Evolutionary conservation across 1,140 invertebrate species (phyloP).

Genomic region (Psilanteris sp.): DNA sequence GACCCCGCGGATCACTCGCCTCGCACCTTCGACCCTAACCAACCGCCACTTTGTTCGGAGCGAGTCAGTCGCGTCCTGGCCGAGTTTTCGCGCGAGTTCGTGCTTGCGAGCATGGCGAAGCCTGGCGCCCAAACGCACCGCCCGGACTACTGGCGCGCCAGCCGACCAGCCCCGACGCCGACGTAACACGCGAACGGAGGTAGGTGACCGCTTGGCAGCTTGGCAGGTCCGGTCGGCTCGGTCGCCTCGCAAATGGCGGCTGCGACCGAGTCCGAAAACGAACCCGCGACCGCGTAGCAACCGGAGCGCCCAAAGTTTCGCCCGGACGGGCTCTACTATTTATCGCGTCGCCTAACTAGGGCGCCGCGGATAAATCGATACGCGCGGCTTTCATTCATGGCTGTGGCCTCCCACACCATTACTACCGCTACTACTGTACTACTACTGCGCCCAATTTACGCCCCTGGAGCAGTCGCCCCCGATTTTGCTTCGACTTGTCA

Average conservation of each 20-base stretch:
- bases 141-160: slow-evolving; percentile 1
- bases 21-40: slow-evolving; percentile 50
- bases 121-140: neutral
- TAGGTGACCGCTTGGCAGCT: no score
- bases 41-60: slow-evolving; percentile 49
- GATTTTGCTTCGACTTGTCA: no score
- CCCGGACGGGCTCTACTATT: slow-evolving; percentile 43
- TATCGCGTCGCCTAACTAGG: slow-evolving; percentile 70
- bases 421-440: slow-evolving; percentile 44
- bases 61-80: no score
- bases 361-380: slow-evolving; percentile 76
- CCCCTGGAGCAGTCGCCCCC: slow-evolving; percentile 10
- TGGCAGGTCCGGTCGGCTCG: no score
- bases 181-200: slow-evolving; percentile 69
- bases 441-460: slow-evolving; percentile 51
- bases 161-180: slow-evolving; percentile 8
- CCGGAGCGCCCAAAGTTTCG: no score
- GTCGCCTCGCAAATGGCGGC: no score
- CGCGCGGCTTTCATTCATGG: slow-evolving; percentile 76
- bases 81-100: slow-evolving; percentile 7
- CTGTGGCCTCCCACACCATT: slow-evolving; percentile 65
- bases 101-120: slow-evolving; percentile 32
- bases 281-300: no score
- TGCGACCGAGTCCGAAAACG: no score
- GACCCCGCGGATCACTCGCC: slow-evolving; percentile 25